Conservation (phyloP, 2,797 vertebrate genomes). For the Natrix natrix region DNA sequence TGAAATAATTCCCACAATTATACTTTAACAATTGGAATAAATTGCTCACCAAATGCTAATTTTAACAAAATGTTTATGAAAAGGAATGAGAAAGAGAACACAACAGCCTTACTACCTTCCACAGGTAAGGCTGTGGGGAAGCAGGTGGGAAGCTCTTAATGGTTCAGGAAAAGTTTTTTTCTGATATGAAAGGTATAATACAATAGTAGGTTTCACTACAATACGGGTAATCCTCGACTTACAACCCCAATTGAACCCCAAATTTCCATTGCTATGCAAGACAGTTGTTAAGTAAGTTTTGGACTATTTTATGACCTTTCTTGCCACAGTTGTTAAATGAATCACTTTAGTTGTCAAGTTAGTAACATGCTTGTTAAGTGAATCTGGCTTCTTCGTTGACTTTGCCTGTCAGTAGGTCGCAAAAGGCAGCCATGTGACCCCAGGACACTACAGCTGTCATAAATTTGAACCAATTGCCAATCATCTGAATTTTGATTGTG, state of each 20-base stretch:
- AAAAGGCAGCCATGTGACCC: neutral
- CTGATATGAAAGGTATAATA: neutral
- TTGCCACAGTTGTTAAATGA: neutral
- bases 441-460: neutral
- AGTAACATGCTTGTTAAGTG: neutral
- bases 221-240: neutral
- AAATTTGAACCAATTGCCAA: neutral
- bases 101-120: neutral
- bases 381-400: neutral
- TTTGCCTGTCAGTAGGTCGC: neutral
- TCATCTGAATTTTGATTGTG: neutral
- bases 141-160: neutral
- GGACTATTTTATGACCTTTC: neutral
- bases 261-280: neutral
- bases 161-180: neutral
- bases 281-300: neutral
- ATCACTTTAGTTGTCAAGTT: neutral
- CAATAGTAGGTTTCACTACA: neutral
- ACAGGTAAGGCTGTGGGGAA: neutral
- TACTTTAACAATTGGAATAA: neutral
- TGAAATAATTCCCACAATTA: neutral
- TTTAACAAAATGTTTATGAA: neutral
- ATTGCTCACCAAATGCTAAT: neutral
- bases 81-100: neutral
- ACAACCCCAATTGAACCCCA: neutral